Base-by-base conservation (phyloP, 2,797 vertebrate species). In the Eupleurogrammus muticus region DNA sequence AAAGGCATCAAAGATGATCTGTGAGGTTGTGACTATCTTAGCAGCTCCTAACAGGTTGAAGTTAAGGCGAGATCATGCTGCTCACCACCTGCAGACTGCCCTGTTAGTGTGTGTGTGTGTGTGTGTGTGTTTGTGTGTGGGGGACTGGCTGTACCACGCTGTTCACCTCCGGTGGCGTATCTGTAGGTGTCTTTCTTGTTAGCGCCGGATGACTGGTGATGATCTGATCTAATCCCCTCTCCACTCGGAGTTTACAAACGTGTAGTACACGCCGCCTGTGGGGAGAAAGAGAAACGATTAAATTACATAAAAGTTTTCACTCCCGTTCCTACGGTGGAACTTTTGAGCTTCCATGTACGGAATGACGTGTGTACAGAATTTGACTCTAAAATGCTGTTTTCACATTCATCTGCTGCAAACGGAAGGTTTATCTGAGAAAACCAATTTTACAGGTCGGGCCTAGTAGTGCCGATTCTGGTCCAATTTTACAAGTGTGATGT, bases 161-260 rank as follows among this genome's bases (percentile, higher is more conserved):
- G 90, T 71, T 91, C 76, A 84, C 86, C 90, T 85, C 89, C 85
- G 84, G 80, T 69, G 57, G 88, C 28, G 79, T 70, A 80, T 87
- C 89, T 87, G 85, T 84, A 73, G 82, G 79, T 89, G 77, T 81
- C 75, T 85, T 82, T 84, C 87, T 90, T 85, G 90, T 92, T 90
- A 87, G 78, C 60, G 66, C 79, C 53, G 78, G 88, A 85, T 85
- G 86, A 77, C 83, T 87, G 86, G 65, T 87, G 87, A 85, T 90
- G 85, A 92, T 92, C 75, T 77, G 81, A 86, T 55, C 28, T 58
- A 64, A 79, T 79, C 73, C 65, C 21, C 70, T 66, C 20, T 75
- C 50, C 63, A 54, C 64, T 70, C 73, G 76, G 68, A 77, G 66
- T 75, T 80, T 83, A 65, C 63, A 77, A 16, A 73, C 47, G 58